Conservation (phyloP, 2,888 invertebrate genomes). For the Xestia ashworthii region DNA sequence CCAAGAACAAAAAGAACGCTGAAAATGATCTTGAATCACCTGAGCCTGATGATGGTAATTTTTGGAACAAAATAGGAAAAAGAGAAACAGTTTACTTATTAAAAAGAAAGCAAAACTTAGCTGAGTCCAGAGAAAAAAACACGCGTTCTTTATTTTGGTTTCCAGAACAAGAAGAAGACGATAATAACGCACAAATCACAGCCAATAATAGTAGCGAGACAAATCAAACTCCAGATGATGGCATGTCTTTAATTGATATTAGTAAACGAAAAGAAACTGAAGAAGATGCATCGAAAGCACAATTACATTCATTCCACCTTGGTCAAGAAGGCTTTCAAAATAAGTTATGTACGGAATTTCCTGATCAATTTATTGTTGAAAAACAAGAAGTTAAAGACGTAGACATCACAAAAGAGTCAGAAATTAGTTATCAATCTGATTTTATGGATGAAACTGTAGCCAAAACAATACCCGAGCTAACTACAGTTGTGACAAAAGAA, state of each 20-base stretch:
- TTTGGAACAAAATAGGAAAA: conserved; percentile 92
- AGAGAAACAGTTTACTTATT: conserved; percentile 92
- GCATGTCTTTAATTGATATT: neutral
- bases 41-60: conserved; percentile 89
- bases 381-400: neutral
- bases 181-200: conserved; percentile 27
- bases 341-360: conserved; percentile 8
- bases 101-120: conserved; percentile 89
- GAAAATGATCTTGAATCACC: conserved; percentile 75
- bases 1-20: conserved; percentile 67
- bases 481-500: conserved; percentile 8
- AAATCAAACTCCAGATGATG: conserved; percentile 5
- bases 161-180: conserved; percentile 76
- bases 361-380: conserved; percentile 8
- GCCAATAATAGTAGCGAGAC: conserved; percentile 5
- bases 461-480: conserved; percentile 10
- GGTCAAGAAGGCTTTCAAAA: neutral
- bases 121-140: conserved; percentile 82
- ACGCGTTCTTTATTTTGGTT: conserved; percentile 83
- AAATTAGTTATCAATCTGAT: neutral
- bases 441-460: conserved; percentile 1
- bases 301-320: conserved; percentile 1
- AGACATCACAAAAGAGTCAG: neutral
- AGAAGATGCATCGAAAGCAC: neutral
- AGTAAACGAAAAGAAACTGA: conserved; percentile 6